These are phyloP conservation scores for Atractosteus spatula DNA, from an alignment of 2,113 vertebrate species.

Conservation along the genomic window DNA sequence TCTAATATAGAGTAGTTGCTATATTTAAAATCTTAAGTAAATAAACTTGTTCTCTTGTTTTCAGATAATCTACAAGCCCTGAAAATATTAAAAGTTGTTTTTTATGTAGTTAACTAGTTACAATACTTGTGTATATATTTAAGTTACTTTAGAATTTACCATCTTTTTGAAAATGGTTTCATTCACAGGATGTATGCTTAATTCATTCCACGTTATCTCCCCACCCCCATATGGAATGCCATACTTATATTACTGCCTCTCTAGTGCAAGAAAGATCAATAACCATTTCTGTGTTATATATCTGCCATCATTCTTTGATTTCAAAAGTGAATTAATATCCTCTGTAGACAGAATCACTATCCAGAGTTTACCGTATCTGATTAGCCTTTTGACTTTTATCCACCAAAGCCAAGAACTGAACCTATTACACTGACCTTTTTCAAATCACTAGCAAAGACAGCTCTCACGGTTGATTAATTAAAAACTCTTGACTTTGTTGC, in stretches of 20 bases:
- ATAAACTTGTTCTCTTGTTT: too few species aligned
- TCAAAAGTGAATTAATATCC: constrained; percentile 33
- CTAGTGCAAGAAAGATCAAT: constrained; percentile 26
- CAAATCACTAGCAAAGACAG: constrained; percentile 10
- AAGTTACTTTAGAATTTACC: too few species aligned
- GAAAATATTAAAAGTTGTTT: too few species aligned
- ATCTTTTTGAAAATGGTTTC: too few species aligned
- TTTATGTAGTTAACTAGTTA: too few species aligned
- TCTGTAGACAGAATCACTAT: constrained; percentile 19
- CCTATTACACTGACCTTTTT: constrained; percentile 23
- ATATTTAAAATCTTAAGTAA: too few species aligned
- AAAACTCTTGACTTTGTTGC: constrained; percentile 14
- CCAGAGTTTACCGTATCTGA: constrained; percentile 30
- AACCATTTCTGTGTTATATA: constrained; percentile 24
- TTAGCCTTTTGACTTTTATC: constrained; percentile 26
- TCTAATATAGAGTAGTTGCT: too few species aligned
- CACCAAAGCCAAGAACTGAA: constrained; percentile 23
- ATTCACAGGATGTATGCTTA: too few species aligned
- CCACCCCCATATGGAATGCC: constrained; percentile 19
- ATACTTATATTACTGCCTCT: constrained; percentile 17
- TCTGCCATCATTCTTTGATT: constrained; percentile 30
- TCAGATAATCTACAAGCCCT: too few species aligned
- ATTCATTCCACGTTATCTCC: too few species aligned
- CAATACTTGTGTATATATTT: too few species aligned
- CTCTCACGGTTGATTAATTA: constrained; percentile 22